These are phyloP conservation scores for Apamea anceps DNA, from an alignment of 2,888 invertebrate genomes.

Conservation along the genomic window DNA sequence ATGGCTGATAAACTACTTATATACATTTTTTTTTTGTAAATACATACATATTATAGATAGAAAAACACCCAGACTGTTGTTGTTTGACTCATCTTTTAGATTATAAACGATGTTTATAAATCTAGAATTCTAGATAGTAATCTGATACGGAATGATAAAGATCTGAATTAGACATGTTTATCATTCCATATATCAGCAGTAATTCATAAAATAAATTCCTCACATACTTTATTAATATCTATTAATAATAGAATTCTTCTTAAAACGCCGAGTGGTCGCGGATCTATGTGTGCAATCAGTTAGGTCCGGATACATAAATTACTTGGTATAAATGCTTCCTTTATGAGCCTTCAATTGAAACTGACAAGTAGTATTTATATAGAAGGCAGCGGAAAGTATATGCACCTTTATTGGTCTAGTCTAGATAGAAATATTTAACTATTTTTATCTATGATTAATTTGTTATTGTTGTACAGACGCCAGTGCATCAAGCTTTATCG, in stretches of 20 bases:
- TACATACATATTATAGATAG: too few relatives aligned
- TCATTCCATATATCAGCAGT: background rate
- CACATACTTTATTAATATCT: background rate
- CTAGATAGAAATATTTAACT: background rate
- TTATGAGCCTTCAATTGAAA: background rate
- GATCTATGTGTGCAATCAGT: constrained; percentile 9
- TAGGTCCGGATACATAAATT: constrained; percentile 35
- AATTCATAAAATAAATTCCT: constrained; percentile 30
- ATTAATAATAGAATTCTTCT: constrained; percentile 7
- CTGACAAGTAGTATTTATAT: background rate
- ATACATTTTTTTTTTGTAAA: too few relatives aligned
- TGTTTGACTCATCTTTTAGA: background rate
- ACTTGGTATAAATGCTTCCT: constrained; percentile 32
- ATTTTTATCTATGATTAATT: constrained; percentile 9
- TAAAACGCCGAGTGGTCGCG: constrained; percentile 1
- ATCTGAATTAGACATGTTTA: background rate
- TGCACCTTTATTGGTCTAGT: background rate
- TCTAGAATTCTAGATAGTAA: constrained; percentile 4
- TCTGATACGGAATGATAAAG: constrained; percentile 11
- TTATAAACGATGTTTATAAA: background rate
- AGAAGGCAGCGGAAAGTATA: constrained; percentile 10
- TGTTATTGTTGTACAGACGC: too few relatives aligned
- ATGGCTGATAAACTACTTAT: too few relatives aligned
- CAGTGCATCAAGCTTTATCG: too few relatives aligned
- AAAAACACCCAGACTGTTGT: background rate